Percentiles rank a stretch among this genome's conserved stretches.
Conservation (phyloP, 2,113 vertebrate species). For the Periophthalmus modestus region DNA sequence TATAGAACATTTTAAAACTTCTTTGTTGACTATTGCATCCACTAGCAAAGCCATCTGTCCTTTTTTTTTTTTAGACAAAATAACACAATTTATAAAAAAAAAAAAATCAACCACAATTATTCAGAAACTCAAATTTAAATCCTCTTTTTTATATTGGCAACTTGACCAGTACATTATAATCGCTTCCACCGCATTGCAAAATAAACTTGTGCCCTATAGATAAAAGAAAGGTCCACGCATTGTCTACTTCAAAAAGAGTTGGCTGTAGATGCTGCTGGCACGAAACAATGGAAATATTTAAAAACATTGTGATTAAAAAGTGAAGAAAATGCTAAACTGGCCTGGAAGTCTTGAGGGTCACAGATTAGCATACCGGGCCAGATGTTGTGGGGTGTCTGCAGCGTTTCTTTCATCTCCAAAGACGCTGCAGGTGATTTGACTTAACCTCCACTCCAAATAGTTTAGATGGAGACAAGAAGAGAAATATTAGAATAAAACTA, state of each 20-base stretch:
- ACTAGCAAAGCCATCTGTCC: neutral
- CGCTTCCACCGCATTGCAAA: neutral
- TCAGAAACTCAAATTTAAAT: neutral
- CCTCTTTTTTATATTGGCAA: neutral
- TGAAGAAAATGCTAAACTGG: neutral
- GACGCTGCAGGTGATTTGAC: constrained; percentile 8
- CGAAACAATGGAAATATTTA: neutral
- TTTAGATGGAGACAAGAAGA: neutral
- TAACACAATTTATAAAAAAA: neutral
- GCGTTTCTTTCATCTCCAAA: constrained; percentile 2
- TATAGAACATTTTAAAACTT: neutral
- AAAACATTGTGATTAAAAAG: neutral
- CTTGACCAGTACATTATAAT: constrained; percentile 1
- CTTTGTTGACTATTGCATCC: neutral
- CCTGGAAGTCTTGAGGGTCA: neutral
- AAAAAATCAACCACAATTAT: neutral
- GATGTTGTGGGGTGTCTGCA: neutral
- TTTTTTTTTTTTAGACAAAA: neutral
- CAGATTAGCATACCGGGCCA: constrained; percentile 1
- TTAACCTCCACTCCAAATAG: constrained; percentile 5
- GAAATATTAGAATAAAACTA: neutral
- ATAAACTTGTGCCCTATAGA: neutral
- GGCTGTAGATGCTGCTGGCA: neutral
- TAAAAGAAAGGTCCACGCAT: neutral
- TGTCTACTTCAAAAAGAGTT: neutral